These are phyloP conservation scores for Cheiracanthium punctorium DNA, from an alignment of 2,888 invertebrate genomes.

Conservation along the genomic window DNA sequence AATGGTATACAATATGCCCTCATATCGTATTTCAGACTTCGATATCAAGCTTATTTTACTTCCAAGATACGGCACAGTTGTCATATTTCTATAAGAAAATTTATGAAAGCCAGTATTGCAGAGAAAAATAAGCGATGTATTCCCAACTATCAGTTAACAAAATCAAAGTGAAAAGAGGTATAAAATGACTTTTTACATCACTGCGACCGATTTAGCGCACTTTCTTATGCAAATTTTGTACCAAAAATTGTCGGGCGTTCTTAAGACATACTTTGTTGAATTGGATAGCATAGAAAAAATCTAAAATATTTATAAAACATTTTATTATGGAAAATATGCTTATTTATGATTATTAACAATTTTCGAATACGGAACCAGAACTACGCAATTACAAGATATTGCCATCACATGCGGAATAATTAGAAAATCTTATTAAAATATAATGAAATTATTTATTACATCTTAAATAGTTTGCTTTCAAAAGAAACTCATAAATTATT, in stretches of 20 bases:
- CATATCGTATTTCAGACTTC: conserved; percentile 99
- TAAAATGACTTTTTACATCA: neutral
- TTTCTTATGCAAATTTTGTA: neutral
- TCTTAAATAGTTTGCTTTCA: too few species aligned
- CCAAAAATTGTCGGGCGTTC: neutral
- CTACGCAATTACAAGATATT: neutral
- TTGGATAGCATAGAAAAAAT: neutral
- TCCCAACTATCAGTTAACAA: too few species aligned
- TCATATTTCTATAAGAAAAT: conserved; percentile 24
- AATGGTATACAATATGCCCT: conserved; percentile 98
- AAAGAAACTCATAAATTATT: too few species aligned
- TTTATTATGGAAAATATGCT: neutral
- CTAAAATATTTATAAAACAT: neutral
- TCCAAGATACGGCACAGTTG: conserved; percentile 93
- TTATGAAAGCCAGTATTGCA: too few species aligned
- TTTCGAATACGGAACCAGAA: conserved; percentile 42
- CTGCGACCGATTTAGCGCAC: neutral
- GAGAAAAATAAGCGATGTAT: too few species aligned
- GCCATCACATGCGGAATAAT: neutral
- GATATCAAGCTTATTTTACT: conserved; percentile 99
- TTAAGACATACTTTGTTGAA: neutral
- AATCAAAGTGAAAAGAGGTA: neutral
- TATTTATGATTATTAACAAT: too few species aligned
- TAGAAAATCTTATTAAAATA: too few species aligned
- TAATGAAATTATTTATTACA: too few species aligned